Conservation (phyloP, 2,888 invertebrate species). For the Neocrepidodera transversa region DNA sequence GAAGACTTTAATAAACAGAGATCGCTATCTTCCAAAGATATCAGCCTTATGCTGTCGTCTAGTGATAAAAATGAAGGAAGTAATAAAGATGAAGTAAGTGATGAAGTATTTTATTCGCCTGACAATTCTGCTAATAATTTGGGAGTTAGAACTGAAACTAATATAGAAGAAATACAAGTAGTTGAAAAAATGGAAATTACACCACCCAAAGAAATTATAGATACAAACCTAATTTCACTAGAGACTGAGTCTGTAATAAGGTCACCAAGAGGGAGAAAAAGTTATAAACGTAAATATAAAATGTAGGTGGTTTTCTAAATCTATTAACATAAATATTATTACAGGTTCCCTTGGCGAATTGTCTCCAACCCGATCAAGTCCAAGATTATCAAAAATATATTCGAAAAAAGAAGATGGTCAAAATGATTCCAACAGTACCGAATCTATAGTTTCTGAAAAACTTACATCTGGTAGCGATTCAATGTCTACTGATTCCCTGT, state of each 20-base stretch:
- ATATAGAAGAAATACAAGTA: not conserved
- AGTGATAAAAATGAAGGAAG: conserved; percentile 28
- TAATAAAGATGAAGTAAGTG: conserved; percentile 31
- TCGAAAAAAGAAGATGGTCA: not conserved
- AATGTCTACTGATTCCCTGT: not conserved
- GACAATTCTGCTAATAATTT: conserved; percentile 36
- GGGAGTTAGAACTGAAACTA: conserved; percentile 1
- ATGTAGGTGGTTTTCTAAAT: no score
- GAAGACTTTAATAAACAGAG: conserved; percentile 18
- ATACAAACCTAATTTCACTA: not conserved
- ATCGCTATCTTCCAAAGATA: conserved; percentile 34
- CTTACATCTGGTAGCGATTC: not conserved
- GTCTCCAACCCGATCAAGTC: conserved; percentile 47
- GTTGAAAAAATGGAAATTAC: not conserved
- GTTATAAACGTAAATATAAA: conserved; percentile 48
- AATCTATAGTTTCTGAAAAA: not conserved
- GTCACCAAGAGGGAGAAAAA: conserved; percentile 49
- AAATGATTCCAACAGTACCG: not conserved
- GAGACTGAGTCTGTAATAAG: not conserved
- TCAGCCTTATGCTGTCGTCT: conserved; percentile 27
- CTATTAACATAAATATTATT: conserved; percentile 9
- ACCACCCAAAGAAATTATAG: not conserved
- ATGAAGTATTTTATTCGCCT: conserved; percentile 48
- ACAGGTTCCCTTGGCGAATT: conserved; percentile 40
- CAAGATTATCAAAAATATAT: conserved; percentile 42